phyloP scores from a whole-genome alignment of 2,797 vertebrate species.

The Clarias platycephalus region DNA sequence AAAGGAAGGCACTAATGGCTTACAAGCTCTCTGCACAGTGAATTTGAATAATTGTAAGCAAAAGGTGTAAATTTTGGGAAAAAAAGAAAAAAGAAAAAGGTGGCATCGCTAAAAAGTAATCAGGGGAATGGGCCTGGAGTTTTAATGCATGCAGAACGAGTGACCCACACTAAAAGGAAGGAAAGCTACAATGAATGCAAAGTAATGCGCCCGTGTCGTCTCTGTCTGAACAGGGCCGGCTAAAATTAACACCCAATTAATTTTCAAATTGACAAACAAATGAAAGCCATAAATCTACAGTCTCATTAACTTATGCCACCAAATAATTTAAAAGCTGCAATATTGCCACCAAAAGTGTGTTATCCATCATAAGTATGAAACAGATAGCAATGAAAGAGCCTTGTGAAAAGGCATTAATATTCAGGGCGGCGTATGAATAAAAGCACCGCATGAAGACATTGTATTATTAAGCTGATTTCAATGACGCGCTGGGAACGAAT shows the following conservation, averaged over 20 bases:
- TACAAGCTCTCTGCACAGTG: slow-evolving; percentile 78
- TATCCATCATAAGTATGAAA: slow-evolving; percentile 99
- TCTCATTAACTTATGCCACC: slow-evolving; percentile 96
- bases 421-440: slow-evolving; percentile 47
- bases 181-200: slow-evolving; percentile 92
- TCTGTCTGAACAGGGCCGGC: slow-evolving; percentile 92
- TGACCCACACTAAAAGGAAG: slow-evolving; percentile 94
- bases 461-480: slow-evolving; percentile 34
- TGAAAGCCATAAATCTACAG: slow-evolving; percentile 99
- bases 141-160: slow-evolving; percentile 98
- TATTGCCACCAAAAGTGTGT: slow-evolving; percentile 82
- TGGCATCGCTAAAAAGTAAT: slow-evolving; percentile 95
- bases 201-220: slow-evolving; percentile 84
- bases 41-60: slow-evolving; percentile 94
- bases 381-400: slow-evolving; percentile 89
- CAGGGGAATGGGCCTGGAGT: slow-evolving; percentile 90
- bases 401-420: slow-evolving; percentile 74
- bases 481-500: slow-evolving; percentile 27
- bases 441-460: slow-evolving; percentile 32
- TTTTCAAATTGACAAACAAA: slow-evolving; percentile 99
- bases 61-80: slow-evolving; percentile 86
- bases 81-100: slow-evolving; percentile 72
- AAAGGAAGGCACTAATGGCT: slow-evolving; percentile 64
- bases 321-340: slow-evolving; percentile 97
- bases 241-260: slow-evolving; percentile 99